Evolutionary conservation across 2,888 invertebrate species (phyloP), one percentile per base, ranked within the genome.

Genomic region (Leucophenga maculata): DNA sequence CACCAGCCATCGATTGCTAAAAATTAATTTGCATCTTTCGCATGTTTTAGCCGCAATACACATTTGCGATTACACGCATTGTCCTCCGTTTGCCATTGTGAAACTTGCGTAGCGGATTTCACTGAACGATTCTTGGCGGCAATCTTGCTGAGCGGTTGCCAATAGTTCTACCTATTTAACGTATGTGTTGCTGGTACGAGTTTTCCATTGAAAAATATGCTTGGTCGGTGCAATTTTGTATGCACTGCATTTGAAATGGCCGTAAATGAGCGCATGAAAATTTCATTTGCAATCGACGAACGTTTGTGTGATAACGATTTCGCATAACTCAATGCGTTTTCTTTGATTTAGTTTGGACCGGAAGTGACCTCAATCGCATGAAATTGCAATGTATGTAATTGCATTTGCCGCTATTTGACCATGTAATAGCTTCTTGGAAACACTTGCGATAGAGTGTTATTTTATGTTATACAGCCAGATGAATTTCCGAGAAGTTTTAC

Each of bases 301-400:
- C 22, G 39, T 54, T 32, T 54, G 8, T 69, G 62, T 22, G 48
- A 64, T 64, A 64, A 64, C 46, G 62, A 64, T 64, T 64, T 64
- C n/a, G n/a, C 62, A 64, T 64, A 64, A 64, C 39, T 64, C 62
- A 64, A 22, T 46, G 62, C 48, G n/a, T 14, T 62, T 32, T 62
- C 18, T 62, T 62, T 46, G 22, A 62, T 62, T 62, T n/a, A 39
- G 39, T 9, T 11, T 6, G 16, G 8, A 68, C 69, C 57, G 65
- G 54, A 48, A 68, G 65, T 60, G 67, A 26, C 62, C 62, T 20
- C 62, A 46, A 64, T 64, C 22, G 20, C 57, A 18, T 26, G 6
- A 39, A 39, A 39, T 54, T 65, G 48, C 48, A 79, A 82, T 84
- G 83, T 79, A 84, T 80, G 84, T 84, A 80, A 80, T 84, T 84